These are phyloP conservation scores for Pardosa pseudoannulata DNA, from an alignment of 2,888 invertebrate species.

Conservation along the genomic window DNA sequence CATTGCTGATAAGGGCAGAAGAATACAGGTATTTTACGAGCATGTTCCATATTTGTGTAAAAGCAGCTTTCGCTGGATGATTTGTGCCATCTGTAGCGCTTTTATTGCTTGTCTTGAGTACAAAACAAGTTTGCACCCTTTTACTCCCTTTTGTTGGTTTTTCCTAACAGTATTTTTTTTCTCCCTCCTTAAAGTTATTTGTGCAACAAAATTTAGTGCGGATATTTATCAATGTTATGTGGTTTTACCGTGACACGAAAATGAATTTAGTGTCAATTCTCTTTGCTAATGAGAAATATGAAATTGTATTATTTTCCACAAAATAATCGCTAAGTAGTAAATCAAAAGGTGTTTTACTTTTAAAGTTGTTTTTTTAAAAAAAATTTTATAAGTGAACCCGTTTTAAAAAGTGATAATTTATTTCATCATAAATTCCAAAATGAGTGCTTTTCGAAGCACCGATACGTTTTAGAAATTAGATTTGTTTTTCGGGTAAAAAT, in stretches of 20 bases:
- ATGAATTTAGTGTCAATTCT: neutral
- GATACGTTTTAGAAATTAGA: neutral
- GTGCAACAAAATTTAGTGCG: slow-evolving; percentile 35
- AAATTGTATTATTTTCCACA: neutral
- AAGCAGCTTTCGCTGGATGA: neutral
- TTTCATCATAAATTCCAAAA: neutral
- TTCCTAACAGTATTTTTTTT: slow-evolving; percentile 2
- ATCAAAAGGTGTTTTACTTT: neutral
- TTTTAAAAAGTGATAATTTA: neutral
- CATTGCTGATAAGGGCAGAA: slow-evolving; percentile 25
- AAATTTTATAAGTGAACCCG: neutral
- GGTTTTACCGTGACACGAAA: neutral
- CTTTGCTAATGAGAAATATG: neutral
- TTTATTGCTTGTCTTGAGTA: slow-evolving; percentile 28
- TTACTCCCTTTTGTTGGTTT: neutral
- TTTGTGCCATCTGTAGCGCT: slow-evolving; percentile 44
- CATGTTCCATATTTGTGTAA: slow-evolving; percentile 22
- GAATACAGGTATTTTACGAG: slow-evolving; percentile 67
- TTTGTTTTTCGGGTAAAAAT: neutral
- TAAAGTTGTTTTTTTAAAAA: neutral
- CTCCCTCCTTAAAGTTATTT: slow-evolving; percentile 27
- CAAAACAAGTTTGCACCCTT: slow-evolving; percentile 21
- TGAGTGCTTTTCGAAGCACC: neutral
- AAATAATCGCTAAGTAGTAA: neutral
- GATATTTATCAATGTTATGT: neutral